These are phyloP conservation scores for Lasiurus cinereus DNA, from an alignment of 2,113 vertebrate genomes.

Conservation along the genomic window DNA sequence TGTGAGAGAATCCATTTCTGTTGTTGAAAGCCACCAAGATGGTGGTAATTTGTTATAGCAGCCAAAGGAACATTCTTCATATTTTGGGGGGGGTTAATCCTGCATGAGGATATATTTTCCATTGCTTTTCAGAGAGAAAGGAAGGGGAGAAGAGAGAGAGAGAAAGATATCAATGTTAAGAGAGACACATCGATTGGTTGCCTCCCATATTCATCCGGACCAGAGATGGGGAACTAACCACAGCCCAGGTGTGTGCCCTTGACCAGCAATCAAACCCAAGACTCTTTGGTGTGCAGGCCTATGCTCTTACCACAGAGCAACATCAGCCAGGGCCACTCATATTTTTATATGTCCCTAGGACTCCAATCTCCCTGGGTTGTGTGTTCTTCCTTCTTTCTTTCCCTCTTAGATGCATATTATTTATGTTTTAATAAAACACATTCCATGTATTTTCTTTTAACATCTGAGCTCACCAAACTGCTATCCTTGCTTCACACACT, in stretches of 20 bases:
- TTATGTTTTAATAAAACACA: conserved; percentile 34
- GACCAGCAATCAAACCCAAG: too few species aligned
- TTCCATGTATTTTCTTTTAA: conserved; percentile 35
- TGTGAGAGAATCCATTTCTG: not conserved
- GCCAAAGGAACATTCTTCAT: not conserved
- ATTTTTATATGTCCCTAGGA: not conserved
- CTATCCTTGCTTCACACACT: not conserved
- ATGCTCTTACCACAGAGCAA: too few species aligned
- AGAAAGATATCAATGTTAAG: too few species aligned
- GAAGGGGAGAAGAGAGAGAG: too few species aligned
- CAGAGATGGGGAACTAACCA: too few species aligned
- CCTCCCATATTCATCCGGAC: too few species aligned
- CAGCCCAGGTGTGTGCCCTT: too few species aligned
- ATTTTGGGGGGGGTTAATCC: too few species aligned
- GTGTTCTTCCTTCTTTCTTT: not conserved
- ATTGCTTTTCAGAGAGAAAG: too few species aligned
- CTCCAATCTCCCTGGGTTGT: not conserved
- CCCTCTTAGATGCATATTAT: not conserved
- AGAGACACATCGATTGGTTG: too few species aligned
- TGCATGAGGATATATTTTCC: too few species aligned
- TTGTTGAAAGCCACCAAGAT: not conserved
- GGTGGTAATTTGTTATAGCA: not conserved
- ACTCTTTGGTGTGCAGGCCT: too few species aligned
- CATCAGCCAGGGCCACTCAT: not conserved
- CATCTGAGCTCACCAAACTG: not conserved